Evolutionary conservation across 2,888 invertebrate species (phyloP).

Genomic region (Stenolophus ochropezus): DNA sequence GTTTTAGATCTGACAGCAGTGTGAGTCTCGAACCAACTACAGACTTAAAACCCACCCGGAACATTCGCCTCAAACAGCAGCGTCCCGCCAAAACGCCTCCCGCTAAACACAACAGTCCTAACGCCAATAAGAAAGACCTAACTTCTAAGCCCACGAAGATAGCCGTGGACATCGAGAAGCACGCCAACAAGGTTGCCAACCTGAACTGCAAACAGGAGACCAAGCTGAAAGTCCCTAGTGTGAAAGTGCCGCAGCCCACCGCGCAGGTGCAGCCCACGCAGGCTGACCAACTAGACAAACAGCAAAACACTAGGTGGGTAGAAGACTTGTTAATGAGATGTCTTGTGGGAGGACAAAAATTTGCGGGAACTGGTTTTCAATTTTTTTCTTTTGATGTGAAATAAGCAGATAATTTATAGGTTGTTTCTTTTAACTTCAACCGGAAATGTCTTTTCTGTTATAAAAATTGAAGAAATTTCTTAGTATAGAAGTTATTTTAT

Average conservation of each 20-base stretch:
- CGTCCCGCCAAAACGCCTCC: conserved; percentile 66
- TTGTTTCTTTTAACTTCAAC: neutral
- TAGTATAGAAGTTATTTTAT: neutral
- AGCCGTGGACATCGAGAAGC: conserved; percentile 70
- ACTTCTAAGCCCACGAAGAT: conserved; percentile 67
- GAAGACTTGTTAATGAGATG: conserved; percentile 4
- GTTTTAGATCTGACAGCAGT: conserved; percentile 70
- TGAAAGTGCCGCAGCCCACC: conserved; percentile 25
- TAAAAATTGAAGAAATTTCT: neutral
- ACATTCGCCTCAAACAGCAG: conserved; percentile 69
- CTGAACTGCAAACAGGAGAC: conserved; percentile 69
- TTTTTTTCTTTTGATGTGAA: neutral
- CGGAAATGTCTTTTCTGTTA: neutral
- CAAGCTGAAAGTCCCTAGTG: conserved; percentile 67
- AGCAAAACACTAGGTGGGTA: conserved; percentile 26
- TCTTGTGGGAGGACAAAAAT: neutral
- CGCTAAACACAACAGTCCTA: conserved; percentile 69
- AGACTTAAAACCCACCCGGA: conserved; percentile 68
- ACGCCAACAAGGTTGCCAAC: conserved; percentile 71
- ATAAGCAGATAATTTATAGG: conserved; percentile 11
- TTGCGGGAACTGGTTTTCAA: conserved; percentile 6
- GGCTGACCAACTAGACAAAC: conserved; percentile 42
- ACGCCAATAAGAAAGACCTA: conserved; percentile 68
- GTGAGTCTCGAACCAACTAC: conserved; percentile 69
- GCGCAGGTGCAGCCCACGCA: conserved; percentile 42